Evolutionary conservation across 2,797 vertebrate genomes (phyloP), one percentile per base, ranked within the genome.

Genomic region (Pipistrellus pygmaeus): DNA sequence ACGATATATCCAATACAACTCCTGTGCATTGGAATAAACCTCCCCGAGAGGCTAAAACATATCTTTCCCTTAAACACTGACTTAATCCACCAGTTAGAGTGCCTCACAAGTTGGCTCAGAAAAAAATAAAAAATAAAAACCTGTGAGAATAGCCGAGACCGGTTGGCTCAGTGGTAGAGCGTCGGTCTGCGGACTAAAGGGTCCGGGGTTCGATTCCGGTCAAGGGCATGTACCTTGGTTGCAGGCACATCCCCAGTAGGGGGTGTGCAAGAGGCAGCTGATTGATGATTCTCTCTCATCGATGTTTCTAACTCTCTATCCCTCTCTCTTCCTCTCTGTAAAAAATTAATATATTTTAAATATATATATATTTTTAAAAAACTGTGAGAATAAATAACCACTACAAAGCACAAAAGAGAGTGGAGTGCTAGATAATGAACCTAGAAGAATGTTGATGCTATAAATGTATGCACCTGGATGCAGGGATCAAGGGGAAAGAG

Each of bases 341-440:
- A 41, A 41, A 41, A 41, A 6, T 7, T 41, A 41, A 41, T 41
- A 41, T n/a, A n/a, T n/a, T n/a, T n/a, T n/a, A 41, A 41, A 41
- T 41, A 41, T 7, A 41, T 41, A 41, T 41, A n/a, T n/a, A n/a
- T 41, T 41, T 38, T 38, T 35, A 38, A 41, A 69, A 73, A 82
- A 51, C 8, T 25, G 1, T 30, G 18, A 73, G 64, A 93, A 66
- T 68, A 30, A 93, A 81, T 30, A 84, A 77, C 27, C 15, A 57
- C 23, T 72, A 66, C 41, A 25, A 80, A 93, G 32, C 46, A 69
- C 71, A 92, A 73, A 90, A 76, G 69, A 91, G 15, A 92, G 77
- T 20, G 27, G 88, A 53, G 12, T 25, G 1, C 41, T 73, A 81
- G 68, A 41, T 41, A 90, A 75, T 64, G 51, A 85, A 91, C 66